phyloP scores from a whole-genome alignment of 2,797 vertebrate genomes.

The Hypotaenidia philippensis region DNA sequence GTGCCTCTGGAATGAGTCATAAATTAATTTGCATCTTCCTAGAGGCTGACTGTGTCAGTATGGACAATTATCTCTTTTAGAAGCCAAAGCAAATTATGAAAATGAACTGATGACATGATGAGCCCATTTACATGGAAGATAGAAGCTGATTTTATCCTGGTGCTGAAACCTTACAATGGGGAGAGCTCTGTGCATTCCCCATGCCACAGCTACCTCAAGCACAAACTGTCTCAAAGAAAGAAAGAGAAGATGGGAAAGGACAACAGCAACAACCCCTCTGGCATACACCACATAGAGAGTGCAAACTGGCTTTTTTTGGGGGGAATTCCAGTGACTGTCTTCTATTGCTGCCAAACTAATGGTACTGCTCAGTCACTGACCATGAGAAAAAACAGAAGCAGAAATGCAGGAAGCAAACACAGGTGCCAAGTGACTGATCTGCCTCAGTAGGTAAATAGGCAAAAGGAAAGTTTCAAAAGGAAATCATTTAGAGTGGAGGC shows the following conservation, averaged over 20 bases:
- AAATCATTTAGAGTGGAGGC: neutral
- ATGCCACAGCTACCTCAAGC: neutral
- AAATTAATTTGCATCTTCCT: neutral
- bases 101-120: neutral
- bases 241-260: neutral
- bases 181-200: neutral
- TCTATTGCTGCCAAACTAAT: neutral
- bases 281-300: neutral
- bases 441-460: neutral
- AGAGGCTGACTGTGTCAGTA: neutral
- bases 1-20: neutral
- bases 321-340: neutral
- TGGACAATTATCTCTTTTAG: neutral
- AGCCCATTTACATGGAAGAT: neutral
- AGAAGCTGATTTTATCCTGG: neutral
- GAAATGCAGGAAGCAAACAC: conserved; percentile 32
- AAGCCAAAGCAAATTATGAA: conserved; percentile 8
- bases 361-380: neutral
- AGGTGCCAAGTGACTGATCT: conserved; percentile 43
- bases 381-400: conserved; percentile 21
- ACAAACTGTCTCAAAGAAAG: neutral
- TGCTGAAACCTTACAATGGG: neutral
- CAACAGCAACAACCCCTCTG: neutral
- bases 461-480: conserved; percentile 20
- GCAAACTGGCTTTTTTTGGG: neutral